Percentiles rank a stretch among this genome's conserved stretches.
These are phyloP conservation scores for Wiebesia pumilae DNA, from an alignment of 1,140 invertebrate genomes.

Conservation along the genomic window DNA sequence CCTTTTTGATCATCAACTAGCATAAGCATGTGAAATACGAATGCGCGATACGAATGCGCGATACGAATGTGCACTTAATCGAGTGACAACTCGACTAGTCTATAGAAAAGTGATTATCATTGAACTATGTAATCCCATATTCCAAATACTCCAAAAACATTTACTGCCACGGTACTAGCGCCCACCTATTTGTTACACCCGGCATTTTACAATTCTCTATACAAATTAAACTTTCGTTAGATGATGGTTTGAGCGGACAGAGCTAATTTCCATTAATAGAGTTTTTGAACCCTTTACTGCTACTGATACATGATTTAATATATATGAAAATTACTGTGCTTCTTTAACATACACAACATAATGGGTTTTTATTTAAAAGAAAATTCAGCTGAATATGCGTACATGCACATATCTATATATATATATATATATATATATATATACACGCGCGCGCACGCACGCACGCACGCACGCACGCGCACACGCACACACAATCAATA, in stretches of 20 bases:
- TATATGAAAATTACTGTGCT: background rate
- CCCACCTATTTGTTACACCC: conserved; percentile 20
- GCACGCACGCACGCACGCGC: no score
- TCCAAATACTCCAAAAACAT: background rate
- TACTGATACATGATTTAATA: background rate
- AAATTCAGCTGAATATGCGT: background rate
- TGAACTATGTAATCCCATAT: background rate
- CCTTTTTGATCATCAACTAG: background rate
- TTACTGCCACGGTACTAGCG: background rate
- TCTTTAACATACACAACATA: background rate
- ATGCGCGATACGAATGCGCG: background rate
- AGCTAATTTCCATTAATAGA: background rate
- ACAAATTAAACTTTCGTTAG: background rate
- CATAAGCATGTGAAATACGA: background rate
- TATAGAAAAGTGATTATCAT: background rate
- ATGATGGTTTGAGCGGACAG: background rate
- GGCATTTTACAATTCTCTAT: background rate
- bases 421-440: no score
- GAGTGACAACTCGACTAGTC: conserved; percentile 9
- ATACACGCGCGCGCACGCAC: no score
- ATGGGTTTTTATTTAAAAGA: background rate
- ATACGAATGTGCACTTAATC: background rate
- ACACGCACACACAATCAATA: background rate
- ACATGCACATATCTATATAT: no score
- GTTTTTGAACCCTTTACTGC: background rate